phyloP scores from a whole-genome alignment of 2,888 invertebrate genomes.

The Epicampocera succincta region DNA sequence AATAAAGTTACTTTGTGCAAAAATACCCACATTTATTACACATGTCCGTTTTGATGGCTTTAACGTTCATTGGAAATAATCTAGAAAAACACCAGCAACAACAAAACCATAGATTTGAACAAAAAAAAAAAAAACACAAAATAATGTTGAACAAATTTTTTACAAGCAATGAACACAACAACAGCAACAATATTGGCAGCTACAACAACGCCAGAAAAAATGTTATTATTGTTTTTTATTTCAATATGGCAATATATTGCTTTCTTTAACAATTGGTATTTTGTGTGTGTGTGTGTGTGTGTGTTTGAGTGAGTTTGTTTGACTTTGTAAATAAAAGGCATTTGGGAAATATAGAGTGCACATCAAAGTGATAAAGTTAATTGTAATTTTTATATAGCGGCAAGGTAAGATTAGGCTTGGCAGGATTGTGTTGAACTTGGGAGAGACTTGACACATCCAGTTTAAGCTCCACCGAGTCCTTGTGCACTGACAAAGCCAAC shows the following conservation, averaged over 20 bases:
- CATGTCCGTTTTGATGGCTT: constrained; percentile 61
- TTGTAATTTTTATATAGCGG: neutral
- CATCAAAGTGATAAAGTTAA: constrained; percentile 16
- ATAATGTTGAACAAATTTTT: constrained; percentile 69
- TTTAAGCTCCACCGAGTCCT: too few relatives aligned
- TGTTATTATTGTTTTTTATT: constrained; percentile 39
- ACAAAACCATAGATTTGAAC: neutral
- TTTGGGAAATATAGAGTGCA: constrained; percentile 11
- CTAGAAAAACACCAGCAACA: constrained; percentile 38
- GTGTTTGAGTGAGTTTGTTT: constrained; percentile 28
- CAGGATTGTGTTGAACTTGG: neutral
- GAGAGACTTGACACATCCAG: too few relatives aligned
- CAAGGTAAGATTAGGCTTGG: neutral
- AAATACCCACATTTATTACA: constrained; percentile 66
- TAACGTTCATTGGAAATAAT: constrained; percentile 65
- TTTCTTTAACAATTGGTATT: constrained; percentile 17
- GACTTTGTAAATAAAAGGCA: constrained; percentile 44
- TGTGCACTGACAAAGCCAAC: too few relatives aligned
- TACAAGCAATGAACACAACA: constrained; percentile 63
- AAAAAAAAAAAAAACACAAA: constrained; percentile 11
- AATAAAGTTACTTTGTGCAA: constrained; percentile 56
- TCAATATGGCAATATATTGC: neutral
- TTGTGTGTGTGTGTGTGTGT: neutral
- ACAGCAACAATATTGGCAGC: constrained; percentile 3
- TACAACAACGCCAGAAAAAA: constrained; percentile 14